Evolutionary conservation across 2,113 vertebrate species (phyloP).

Genomic region (Spea multiplicata): DNA sequence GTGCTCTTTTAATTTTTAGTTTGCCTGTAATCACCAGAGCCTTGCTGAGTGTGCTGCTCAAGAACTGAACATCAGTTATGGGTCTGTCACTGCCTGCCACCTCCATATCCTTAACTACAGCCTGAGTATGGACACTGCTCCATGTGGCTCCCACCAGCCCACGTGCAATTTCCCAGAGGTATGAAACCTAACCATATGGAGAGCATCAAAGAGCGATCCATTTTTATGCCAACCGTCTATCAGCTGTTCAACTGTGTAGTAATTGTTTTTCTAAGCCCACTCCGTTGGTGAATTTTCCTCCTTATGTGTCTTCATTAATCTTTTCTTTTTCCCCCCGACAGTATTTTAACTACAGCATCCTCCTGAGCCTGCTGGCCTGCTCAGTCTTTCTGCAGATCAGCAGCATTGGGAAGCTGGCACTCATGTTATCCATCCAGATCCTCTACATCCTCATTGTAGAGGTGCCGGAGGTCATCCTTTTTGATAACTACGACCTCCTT

Average conservation of each 20-base stretch:
- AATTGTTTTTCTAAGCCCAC: too few species aligned
- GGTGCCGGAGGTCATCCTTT: conserved; percentile 85
- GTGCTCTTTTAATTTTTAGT: conserved; percentile 62
- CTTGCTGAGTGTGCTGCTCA: conserved; percentile 76
- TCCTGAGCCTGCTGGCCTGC: conserved; percentile 92
- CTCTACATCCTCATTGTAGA: conserved; percentile 86
- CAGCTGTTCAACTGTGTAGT: too few species aligned
- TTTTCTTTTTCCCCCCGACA: conserved; percentile 52
- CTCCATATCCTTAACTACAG: conserved; percentile 81
- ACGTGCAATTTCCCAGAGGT: conserved; percentile 92
- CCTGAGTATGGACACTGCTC: conserved; percentile 66
- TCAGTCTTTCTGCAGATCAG: conserved; percentile 97
- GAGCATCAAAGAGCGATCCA: too few species aligned
- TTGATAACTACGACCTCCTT: conserved; percentile 92
- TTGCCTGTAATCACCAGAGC: conserved; percentile 80
- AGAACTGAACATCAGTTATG: conserved; percentile 75
- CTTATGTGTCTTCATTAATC: too few species aligned
- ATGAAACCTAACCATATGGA: conserved; percentile 29
- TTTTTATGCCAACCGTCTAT: too few species aligned
- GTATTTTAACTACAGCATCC: conserved; percentile 89
- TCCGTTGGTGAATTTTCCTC: too few species aligned
- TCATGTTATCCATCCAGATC: conserved; percentile 86
- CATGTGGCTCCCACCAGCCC: conserved; percentile 73
- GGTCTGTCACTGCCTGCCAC: conserved; percentile 79
- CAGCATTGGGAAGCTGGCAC: conserved; percentile 90